Evolutionary conservation across 2,888 invertebrate species (phyloP).

Genomic region (Abscondita cerata): DNA sequence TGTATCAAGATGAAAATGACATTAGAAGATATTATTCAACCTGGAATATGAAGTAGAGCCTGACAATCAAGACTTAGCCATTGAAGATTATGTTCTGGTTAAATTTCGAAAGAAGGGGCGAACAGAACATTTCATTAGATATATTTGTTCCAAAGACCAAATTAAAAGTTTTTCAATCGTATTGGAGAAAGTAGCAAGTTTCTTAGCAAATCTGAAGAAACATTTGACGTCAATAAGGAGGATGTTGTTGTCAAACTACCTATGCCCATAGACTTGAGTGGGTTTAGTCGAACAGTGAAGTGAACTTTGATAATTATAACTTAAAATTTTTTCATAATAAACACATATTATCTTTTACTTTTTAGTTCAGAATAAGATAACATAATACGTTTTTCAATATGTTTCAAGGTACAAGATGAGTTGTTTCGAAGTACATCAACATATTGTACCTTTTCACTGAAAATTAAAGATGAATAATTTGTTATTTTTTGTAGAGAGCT

Average conservation of each 20-base stretch:
- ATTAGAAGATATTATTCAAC: not conserved
- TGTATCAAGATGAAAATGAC: not conserved
- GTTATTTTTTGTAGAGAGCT: too few species aligned
- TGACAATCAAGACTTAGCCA: not conserved
- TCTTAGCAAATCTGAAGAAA: not conserved
- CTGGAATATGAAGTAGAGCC: not conserved
- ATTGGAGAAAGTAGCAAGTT: not conserved
- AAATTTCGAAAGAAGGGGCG: not conserved
- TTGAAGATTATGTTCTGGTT: not conserved
- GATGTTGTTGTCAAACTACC: too few species aligned
- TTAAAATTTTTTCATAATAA: too few species aligned
- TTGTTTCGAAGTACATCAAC: too few species aligned
- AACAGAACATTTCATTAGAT: not conserved
- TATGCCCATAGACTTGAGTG: not conserved
- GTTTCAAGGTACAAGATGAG: too few species aligned
- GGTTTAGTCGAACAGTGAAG: not conserved
- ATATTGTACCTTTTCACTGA: too few species aligned
- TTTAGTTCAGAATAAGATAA: too few species aligned
- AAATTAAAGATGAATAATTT: too few species aligned
- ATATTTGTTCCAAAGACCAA: not conserved
- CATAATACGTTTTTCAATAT: too few species aligned
- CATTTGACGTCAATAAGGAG: not conserved
- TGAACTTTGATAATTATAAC: too few species aligned
- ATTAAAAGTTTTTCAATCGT: not conserved
- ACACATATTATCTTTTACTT: too few species aligned